A percentile compares a stretch with the other conserved stretches of the same genome.
These are phyloP conservation scores for Aspidiotus rigidus DNA, from an alignment of 2,888 invertebrate species.

Conservation along the genomic window DNA sequence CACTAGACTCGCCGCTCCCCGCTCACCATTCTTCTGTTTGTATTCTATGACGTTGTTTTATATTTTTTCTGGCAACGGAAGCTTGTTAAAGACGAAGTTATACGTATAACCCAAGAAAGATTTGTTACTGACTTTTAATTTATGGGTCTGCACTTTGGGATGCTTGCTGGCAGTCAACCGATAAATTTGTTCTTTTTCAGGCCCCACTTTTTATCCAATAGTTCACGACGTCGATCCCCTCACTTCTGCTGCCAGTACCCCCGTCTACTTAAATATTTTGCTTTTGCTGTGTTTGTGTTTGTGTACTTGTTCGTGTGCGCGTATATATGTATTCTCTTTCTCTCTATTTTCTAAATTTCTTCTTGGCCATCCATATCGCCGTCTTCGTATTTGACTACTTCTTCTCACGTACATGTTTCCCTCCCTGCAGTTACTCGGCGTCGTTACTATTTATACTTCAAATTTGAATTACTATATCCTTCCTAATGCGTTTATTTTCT, in stretches of 20 bases:
- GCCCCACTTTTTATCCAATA: conserved; percentile 33
- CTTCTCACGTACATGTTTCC: not conserved
- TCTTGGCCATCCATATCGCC: conserved; percentile 1
- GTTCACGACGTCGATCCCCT: conserved; percentile 20
- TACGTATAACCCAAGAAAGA: conserved; percentile 32
- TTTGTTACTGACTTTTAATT: conserved; percentile 33
- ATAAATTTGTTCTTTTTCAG: conserved; percentile 33
- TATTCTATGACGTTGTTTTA: conserved; percentile 33
- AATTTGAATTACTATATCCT: conserved; percentile 28
- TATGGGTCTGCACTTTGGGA: conserved; percentile 33
- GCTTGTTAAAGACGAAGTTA: conserved; percentile 31
- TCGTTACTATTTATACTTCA: not conserved
- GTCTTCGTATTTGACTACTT: not conserved
- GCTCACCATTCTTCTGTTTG: conserved; percentile 7
- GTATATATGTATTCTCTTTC: conserved; percentile 3
- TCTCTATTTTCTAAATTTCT: conserved; percentile 8
- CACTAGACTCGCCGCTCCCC: conserved; percentile 25
- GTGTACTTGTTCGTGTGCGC: not conserved
- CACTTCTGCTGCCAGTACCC: not conserved
- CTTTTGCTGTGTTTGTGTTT: conserved; percentile 12
- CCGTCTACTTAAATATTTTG: conserved; percentile 24
- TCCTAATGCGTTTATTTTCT: conserved; percentile 31
- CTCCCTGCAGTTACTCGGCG: conserved; percentile 3
- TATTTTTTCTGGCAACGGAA: conserved; percentile 33
- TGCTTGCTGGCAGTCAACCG: conserved; percentile 31